Conservation (phyloP, 2,888 invertebrate genomes). For the Mimumesa dahlbomi region DNA sequence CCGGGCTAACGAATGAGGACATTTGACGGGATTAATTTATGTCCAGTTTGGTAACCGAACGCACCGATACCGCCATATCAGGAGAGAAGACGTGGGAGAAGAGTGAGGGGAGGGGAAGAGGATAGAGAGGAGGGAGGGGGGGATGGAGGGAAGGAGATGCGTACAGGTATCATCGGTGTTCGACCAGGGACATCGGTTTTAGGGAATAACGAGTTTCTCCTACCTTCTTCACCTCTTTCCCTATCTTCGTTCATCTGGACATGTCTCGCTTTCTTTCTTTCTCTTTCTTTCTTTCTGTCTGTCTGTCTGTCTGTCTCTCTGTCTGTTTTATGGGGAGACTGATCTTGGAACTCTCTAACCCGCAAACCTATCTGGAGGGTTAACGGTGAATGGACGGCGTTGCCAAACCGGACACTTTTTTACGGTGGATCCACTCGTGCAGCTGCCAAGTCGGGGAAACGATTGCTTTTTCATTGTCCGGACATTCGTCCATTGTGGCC, state of each 20-base stretch:
- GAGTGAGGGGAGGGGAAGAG: conserved; percentile 24
- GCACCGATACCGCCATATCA: conserved; percentile 64
- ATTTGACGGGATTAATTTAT: conserved; percentile 79
- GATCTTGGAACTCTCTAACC: conserved; percentile 60
- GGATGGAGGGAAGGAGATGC: conserved; percentile 10
- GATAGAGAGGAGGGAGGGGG: conserved; percentile 20
- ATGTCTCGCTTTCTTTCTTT: not conserved
- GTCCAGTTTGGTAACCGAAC: conserved; percentile 77
- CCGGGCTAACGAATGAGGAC: conserved; percentile 75
- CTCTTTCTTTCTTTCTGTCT: conserved; percentile 4
- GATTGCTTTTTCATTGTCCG: conserved; percentile 31
- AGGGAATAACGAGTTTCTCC: conserved; percentile 68
- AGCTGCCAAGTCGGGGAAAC: conserved; percentile 41
- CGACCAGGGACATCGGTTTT: conserved; percentile 62
- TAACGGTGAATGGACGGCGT: conserved; percentile 62
- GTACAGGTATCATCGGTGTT: conserved; percentile 53
- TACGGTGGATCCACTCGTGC: conserved; percentile 18
- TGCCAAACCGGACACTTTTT: conserved; percentile 59
- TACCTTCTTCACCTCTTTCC: conserved; percentile 18
- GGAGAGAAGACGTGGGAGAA: conserved; percentile 34
- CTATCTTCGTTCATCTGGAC: conserved; percentile 9
- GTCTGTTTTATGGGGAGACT: conserved; percentile 36
- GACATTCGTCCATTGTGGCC: no score
- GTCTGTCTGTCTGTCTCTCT: conserved; percentile 2
- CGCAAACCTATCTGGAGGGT: conserved; percentile 58